Base-by-base conservation (phyloP, 1,140 invertebrate species). In the Medauroidea extradentata region DNA sequence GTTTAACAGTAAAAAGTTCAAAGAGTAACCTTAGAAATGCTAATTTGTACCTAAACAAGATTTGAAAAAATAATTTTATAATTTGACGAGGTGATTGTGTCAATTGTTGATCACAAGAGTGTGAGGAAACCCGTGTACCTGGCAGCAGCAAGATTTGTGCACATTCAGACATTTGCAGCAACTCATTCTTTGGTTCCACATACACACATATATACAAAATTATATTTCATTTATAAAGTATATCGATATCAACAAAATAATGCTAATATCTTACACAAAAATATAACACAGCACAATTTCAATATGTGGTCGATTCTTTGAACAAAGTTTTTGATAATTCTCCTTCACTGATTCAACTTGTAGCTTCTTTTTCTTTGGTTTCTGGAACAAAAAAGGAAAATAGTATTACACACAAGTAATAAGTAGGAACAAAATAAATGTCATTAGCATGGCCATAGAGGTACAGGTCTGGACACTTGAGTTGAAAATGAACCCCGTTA, bases 261-360 rank as follows among this genome's bases (percentile, higher is more conserved):
- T 57, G 48, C 56, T 57, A 57, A 57, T 57, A 57, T 57, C 56
- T 57, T 57, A 57, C 56, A 57, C 56, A 57, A 57, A 57, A 57
- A 57, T 57, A 57, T 57, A 57, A 57, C 56, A 51, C 56, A 34
- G 56, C 56, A 57, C 48, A 57, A 57, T 57, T 57, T 57, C 48
- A 57, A 41, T 57, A 57, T 57, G 56, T 57, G 38, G 56, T 57
- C 42, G 53, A 55, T 55, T 34, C 29, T 34, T 55, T 55, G 19
- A 55, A 55, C 53, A 44, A 55, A 55, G 53, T 43, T 19, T 19
- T 55, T 55, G 25, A 29, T 51, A 34, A 0, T 34, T 51, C 24
- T 14, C 14, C 38, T 51, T 42, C 23, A 14, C 19, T 14, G 9
- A 55, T 55, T 55, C 53, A 55, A 55, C 53, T 55, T 43, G 53